Evolutionary conservation across 2,113 vertebrate species (phyloP).

Genomic region (Orthonyx spaldingii): DNA sequence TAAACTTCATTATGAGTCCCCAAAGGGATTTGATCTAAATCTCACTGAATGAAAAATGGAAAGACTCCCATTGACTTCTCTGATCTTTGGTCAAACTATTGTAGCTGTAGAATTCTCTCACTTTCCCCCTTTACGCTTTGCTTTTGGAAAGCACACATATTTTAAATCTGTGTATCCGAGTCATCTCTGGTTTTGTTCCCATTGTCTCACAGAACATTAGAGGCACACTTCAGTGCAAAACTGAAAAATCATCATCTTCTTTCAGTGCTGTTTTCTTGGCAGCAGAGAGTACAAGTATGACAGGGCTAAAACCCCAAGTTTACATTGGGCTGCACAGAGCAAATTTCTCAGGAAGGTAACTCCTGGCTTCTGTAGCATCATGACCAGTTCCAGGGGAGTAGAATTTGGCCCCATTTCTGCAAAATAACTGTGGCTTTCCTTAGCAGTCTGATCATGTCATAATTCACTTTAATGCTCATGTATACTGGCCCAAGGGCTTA

Average conservation of each 20-base stretch:
- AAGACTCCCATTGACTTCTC: constrained; percentile 21
- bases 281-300: background rate
- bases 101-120: background rate
- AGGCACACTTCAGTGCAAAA: background rate
- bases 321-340: background rate
- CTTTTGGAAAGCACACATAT: background rate
- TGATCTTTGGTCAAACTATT: constrained; percentile 25
- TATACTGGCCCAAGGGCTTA: constrained; percentile 6
- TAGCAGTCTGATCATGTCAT: constrained; percentile 43
- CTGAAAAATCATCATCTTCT: background rate
- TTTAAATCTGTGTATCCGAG: background rate
- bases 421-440: constrained; percentile 46
- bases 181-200: background rate
- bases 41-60: constrained; percentile 27
- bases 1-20: constrained; percentile 40
- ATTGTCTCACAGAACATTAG: background rate
- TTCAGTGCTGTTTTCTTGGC: background rate
- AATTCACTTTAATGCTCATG: constrained; percentile 45
- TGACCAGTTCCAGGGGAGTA: background rate
- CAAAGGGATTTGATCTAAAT: constrained; percentile 45
- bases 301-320: background rate
- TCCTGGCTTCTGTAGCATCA: background rate
- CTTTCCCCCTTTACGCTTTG: background rate
- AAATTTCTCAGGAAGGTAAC: background rate
- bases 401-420: background rate